phyloP scores from a whole-genome alignment of 35 echinoderm and acorn worm genomes.

The Amphiura filiformis region DNA sequence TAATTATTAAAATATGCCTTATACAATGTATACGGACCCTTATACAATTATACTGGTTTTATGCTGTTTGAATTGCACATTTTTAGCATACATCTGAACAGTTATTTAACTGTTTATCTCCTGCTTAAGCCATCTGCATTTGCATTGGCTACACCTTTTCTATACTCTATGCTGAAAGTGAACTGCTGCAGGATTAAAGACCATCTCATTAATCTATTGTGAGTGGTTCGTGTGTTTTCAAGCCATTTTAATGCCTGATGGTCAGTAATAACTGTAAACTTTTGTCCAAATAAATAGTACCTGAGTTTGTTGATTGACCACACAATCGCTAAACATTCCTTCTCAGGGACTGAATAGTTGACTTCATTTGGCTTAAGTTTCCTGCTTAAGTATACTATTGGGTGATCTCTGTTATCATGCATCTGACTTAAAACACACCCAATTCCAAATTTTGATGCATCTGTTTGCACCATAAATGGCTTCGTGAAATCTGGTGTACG shows the following conservation, averaged over 20 bases:
- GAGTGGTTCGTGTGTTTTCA: constrained; percentile 22
- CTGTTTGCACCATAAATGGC: constrained; percentile 20
- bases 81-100: too few species aligned
- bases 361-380: background rate
- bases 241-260: constrained; percentile 56
- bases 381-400: constrained; percentile 32
- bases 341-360: constrained; percentile 33
- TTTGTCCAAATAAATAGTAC: constrained; percentile 34
- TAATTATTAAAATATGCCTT: too few species aligned
- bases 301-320: constrained; percentile 59
- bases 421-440: constrained; percentile 32
- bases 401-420: background rate
- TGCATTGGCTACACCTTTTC: too few species aligned
- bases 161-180: constrained; percentile 38
- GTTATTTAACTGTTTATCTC: too few species aligned
- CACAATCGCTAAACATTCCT: constrained; percentile 39
- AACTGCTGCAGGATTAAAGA: constrained; percentile 41
- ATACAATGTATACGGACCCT: too few species aligned
- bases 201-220: constrained; percentile 31
- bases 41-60: too few species aligned
- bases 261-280: constrained; percentile 34
- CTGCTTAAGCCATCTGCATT: too few species aligned
- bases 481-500: constrained; percentile 27
- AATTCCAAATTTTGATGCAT: constrained; percentile 20
- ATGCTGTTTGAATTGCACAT: too few species aligned